Percentiles rank a stretch among this genome's conserved stretches.
Conservation (phyloP, 2,888 invertebrate species). For the Agrochola macilenta region DNA sequence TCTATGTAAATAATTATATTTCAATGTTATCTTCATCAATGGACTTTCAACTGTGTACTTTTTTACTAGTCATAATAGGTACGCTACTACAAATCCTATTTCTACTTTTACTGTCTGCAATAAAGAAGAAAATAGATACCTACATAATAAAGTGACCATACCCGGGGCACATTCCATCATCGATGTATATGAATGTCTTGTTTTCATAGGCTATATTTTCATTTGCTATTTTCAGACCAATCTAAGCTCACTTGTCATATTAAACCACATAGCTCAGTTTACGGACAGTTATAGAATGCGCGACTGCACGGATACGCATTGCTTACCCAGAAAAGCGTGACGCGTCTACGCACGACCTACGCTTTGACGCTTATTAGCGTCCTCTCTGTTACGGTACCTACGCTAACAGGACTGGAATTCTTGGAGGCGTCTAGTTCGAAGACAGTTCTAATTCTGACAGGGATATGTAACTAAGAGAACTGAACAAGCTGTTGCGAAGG, state of each 20-base stretch:
- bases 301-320: constrained; percentile 69
- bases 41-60: background rate
- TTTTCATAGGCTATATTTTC: background rate
- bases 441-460: constrained; percentile 25
- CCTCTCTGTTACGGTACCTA: constrained; percentile 63
- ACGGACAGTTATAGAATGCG: constrained; percentile 62
- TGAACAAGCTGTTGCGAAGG: background rate
- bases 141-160: background rate
- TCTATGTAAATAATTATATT: background rate
- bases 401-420: constrained; percentile 52
- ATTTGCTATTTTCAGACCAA: background rate
- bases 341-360: constrained; percentile 72
- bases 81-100: background rate
- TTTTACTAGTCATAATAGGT: background rate
- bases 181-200: background rate
- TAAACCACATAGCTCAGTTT: constrained; percentile 15
- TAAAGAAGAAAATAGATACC: background rate
- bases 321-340: constrained; percentile 77
- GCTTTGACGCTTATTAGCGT: constrained; percentile 75
- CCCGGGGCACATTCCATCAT: background rate
- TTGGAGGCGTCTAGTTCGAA: constrained; percentile 30
- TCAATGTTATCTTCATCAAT: background rate
- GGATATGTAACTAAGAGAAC: background rate
- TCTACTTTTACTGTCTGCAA: background rate
- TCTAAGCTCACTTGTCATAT: background rate